Evolutionary conservation across 2,888 invertebrate species (phyloP), one percentile per base, ranked within the genome.

Genomic region (Aproaerema taeniolella): DNA sequence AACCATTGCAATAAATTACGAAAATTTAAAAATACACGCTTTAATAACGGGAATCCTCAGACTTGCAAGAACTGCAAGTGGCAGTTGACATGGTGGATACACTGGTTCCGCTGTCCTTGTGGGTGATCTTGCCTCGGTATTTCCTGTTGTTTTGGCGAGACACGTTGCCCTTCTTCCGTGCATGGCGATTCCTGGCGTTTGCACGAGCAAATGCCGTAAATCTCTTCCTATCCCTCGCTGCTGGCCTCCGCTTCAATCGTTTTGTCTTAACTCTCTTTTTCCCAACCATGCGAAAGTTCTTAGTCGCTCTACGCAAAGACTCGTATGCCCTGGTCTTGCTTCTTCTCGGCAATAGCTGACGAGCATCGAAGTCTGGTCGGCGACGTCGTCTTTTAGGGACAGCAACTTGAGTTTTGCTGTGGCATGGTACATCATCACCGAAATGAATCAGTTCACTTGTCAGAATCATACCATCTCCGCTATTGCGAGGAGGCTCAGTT

Each of bases 291-390:
- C 8, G 14, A 9, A 26, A n/a, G n/a, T n/a, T n/a, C 7, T 7
- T 11, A 1, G 11, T 10, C 0, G 29, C 50, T 7, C 47, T 52
- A 28, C 48, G 47, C 13, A 71, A 24, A 25, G 55, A 25, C 24
- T 53, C 47, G 20, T 44, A 50, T 1, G 67, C 68, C 16, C 41
- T 60, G 9, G 43, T 55, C 38, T 72, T 71, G 2, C 66, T 51
- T 12, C 50, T 48, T 14, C 71, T 50, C 1, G 60, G 58, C 25
- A 65, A 43, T 11, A 44, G 43, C n/a, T n/a, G 13, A 30, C 20
- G 17, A 52, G 43, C n/a, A 11, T 26, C 20, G 15, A 10, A 10
- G 13, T 14, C 25, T 7, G 1, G 13, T 10, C 7, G 7, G 14
- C n/a, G 20, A 2, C 16, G 14, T 16, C 9, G 10, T 17, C 25